phyloP scores from a whole-genome alignment of 2,113 vertebrate species.

The Cebidichthys violaceus region DNA sequence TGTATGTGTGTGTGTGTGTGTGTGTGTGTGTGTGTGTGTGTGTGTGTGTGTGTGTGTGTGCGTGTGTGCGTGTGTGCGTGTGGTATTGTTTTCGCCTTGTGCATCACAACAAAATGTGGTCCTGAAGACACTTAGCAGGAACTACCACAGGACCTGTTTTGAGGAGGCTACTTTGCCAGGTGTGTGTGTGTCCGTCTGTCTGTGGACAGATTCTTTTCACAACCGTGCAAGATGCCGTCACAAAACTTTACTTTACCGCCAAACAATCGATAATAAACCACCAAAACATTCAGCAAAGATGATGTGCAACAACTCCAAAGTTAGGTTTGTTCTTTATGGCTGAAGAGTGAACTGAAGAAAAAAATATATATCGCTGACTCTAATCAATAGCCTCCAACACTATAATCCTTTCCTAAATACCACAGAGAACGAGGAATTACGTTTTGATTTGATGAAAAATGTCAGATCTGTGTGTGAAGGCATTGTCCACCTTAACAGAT shows the following conservation, averaged over 20 bases:
- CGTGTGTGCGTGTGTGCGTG: too few relatives aligned
- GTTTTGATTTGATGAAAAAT: constrained; percentile 35
- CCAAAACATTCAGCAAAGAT: neutral
- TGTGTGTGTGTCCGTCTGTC: too few relatives aligned
- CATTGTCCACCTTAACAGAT: neutral
- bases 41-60: neutral
- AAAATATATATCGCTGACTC: neutral
- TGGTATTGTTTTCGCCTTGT: too few relatives aligned
- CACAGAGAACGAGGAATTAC: neutral
- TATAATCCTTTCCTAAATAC: neutral
- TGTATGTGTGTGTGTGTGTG: neutral
- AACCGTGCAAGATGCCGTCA: too few relatives aligned
- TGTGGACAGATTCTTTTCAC: too few relatives aligned
- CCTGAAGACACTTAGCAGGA: too few relatives aligned
- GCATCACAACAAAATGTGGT: too few relatives aligned
- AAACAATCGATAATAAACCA: neutral
- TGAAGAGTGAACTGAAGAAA: neutral
- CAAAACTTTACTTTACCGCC: neutral
- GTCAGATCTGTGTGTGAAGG: neutral
- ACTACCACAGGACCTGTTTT: too few relatives aligned
- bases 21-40: neutral
- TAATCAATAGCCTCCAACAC: neutral
- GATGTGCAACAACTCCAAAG: neutral
- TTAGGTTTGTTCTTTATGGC: neutral
- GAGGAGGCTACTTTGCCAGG: too few relatives aligned